phyloP scores from a whole-genome alignment of 2,797 vertebrate species.

The Scarus forsteni region DNA sequence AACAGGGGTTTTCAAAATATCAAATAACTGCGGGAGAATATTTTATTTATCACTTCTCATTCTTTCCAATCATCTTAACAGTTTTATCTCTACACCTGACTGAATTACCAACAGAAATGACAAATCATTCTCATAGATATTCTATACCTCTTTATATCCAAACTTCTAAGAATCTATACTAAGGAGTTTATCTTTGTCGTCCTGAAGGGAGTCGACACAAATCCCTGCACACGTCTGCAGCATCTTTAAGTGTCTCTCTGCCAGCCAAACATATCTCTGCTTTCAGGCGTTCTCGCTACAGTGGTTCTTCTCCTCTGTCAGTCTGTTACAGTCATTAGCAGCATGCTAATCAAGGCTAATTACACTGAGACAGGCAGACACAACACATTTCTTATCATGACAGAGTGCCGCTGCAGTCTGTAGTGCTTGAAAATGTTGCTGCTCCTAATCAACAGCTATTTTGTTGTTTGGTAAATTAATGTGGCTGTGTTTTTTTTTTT shows the following conservation, averaged over 20 bases:
- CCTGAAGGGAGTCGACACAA: conserved; percentile 37
- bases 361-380: conserved; percentile 71
- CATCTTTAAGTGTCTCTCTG: conserved; percentile 19
- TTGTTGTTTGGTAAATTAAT: conserved; percentile 51
- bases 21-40: conserved; percentile 1
- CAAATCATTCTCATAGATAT: conserved; percentile 15
- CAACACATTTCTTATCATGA: conserved; percentile 74
- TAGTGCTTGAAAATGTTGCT: conserved; percentile 38
- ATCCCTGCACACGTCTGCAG: conserved; percentile 31
- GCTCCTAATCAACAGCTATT: conserved; percentile 62
- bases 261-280: conserved; percentile 52
- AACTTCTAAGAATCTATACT: conserved; percentile 14
- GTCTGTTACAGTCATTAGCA: conserved; percentile 70
- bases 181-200: conserved; percentile 26
- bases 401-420: conserved; percentile 61
- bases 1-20: too few species aligned
- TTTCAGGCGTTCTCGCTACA: conserved; percentile 37
- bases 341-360: conserved; percentile 80
- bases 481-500: conserved; percentile 34
- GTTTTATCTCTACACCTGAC: conserved; percentile 7
- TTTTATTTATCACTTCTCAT: conserved; percentile 15
- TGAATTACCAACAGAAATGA: conserved; percentile 18
- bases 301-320: conserved; percentile 11
- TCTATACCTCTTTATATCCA: conserved; percentile 23
- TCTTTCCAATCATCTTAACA: conserved; percentile 21